Percentiles rank a stretch among this genome's conserved stretches.
Evolutionary conservation across 2,113 vertebrate genomes (phyloP).

Genomic region (Notarius lentiginosus): DNA sequence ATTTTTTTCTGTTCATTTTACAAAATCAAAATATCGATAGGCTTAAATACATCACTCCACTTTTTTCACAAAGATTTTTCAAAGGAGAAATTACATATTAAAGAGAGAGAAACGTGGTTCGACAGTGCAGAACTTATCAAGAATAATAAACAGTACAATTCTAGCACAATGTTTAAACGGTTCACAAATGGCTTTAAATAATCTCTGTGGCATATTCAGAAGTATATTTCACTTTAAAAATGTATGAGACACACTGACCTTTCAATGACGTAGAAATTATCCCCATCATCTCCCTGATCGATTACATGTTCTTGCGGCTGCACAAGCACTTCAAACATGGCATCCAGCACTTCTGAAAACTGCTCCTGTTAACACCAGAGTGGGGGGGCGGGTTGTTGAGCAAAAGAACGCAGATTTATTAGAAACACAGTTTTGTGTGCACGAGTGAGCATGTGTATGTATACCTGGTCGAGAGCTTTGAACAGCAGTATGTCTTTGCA

Average conservation of each 20-base stretch:
- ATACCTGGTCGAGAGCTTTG: slow-evolving; percentile 97
- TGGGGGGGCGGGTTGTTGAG: background rate
- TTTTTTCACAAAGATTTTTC: background rate
- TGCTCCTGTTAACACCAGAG: slow-evolving; percentile 81
- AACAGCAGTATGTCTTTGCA: slow-evolving; percentile 97
- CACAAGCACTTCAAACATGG: slow-evolving; percentile 95
- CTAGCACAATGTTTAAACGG: background rate
- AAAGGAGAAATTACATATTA: background rate
- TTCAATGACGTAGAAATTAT: slow-evolving; percentile 98
- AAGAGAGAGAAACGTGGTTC: background rate
- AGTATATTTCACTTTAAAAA: too few species aligned
- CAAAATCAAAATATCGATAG: background rate
- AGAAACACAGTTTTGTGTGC: background rate
- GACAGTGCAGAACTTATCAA: background rate
- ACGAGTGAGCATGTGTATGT: background rate
- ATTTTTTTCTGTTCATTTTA: background rate
- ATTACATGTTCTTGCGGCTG: slow-evolving; percentile 92
- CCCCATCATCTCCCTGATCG: slow-evolving; percentile 96
- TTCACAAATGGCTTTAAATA: background rate
- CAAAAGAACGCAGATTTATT: background rate
- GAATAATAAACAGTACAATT: background rate
- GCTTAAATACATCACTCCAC: background rate
- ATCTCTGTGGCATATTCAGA: background rate
- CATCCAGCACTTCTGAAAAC: slow-evolving; percentile 94
- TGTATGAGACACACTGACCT: slow-evolving; percentile 67